Base-by-base conservation (phyloP, 2,888 invertebrate species). In the Campaea margaritaria region DNA sequence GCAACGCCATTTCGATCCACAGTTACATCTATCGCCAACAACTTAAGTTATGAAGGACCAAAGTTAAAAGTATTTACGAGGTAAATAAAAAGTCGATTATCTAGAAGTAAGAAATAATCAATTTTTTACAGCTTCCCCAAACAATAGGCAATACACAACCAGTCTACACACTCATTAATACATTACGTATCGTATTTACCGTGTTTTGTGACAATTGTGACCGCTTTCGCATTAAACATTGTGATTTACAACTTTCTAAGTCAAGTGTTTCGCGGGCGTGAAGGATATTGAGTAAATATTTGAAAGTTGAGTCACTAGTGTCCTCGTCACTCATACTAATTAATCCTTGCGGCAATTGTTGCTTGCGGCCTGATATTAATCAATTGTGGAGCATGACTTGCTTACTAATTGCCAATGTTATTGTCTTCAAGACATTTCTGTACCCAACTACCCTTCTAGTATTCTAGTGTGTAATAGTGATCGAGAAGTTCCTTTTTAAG, bases 291-390 rank as follows among this genome's bases (percentile, higher is more conserved):
- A n/a, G 39, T 54, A 67, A 76, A 86, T 87, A 73, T 64, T 74
- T 82, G 61, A 42, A 14, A 8, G 68, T 76, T 86, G 87, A 87
- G 74, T 88, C 88, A 88, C 72, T 48, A 45, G 45, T 54, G 47
- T 59, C 58, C 65, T 64, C 70, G 51, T 62, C 72, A 75, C 76
- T 74, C 73, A 76, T 74, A 62, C 58, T 79, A 79, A 81, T 79
- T 78, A 78, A 77, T 74, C 64, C 73, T 68, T 69, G 59, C 72
- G 65, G 57, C 70, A 71, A 72, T 69, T 70, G 69, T 56, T 58
- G 41, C 47, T 49, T 50, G 59, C 31, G 31, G 46, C 41, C 44
- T 41, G 57, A 50, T 65, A 52, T 51, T 43, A 60, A 60, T 69
- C 73, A 64, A 52, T 14, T 43, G 28, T 49, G 9, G 12, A 15